Evolutionary conservation across 2,888 invertebrate species (phyloP), one percentile per base, ranked within the genome.

Genomic region (Pyrrhia umbra): DNA sequence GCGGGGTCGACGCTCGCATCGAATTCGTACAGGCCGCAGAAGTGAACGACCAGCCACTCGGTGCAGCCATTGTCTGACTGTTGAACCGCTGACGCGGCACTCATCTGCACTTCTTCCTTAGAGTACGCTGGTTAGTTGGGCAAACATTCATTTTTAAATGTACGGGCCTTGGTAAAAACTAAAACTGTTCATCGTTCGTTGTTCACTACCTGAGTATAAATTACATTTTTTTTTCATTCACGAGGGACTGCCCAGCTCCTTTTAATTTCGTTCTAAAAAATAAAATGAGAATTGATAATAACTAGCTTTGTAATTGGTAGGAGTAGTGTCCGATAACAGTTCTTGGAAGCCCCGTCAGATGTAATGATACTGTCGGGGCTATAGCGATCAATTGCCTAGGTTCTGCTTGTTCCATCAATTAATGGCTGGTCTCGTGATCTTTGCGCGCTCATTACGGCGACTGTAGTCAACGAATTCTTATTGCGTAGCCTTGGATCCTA

Each of bases 1-100:
- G 40, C 47, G 79, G 77, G 82, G 81, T 81, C 81, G 71, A 72
- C 65, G 82, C 61, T 72, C 80, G 63, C 60, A 59, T 63, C 63
- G 59, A 55, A 43, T 65, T 64, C 42, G 57, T 52, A 57, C 68
- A 54, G 70, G 47, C 39, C 46, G 60, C 42, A 13, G 3, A 61
- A 67, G 79, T 75, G 74, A 81, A 74, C 62, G 79, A 58, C 63
- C 75, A 68, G 55, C 30, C 43, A 47, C 58, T 6, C 16, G 16
- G 37, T 9, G 0, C 30, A 20, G 47, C 43, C 61, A 5, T 34
- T 46, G 34, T 34, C 34, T 34, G n/a, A 34, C 34, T 34, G n/a
- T 3, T n/a, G 34, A n/a, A 9, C 27, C 9, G 6, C 27, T 9
- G 27, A 27, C 40, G 21, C 47, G 30, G n/a, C 18, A 40, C 59